These are phyloP conservation scores for Sebastes alutus DNA, from an alignment of 2,797 vertebrate species.

Conservation along the genomic window DNA sequence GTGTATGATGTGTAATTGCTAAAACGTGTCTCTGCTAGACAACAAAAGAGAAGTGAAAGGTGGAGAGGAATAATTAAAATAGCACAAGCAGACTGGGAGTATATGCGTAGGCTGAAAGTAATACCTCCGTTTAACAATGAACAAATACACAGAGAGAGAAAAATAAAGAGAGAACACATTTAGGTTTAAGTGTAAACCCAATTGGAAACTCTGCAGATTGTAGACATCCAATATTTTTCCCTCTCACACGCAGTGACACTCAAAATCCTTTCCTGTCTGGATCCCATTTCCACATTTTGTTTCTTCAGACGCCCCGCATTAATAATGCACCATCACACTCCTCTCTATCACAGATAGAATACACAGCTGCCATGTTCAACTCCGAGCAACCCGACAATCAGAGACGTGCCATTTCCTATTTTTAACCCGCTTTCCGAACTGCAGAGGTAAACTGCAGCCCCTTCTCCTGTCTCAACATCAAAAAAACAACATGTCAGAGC, in stretches of 20 bases:
- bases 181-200: neutral
- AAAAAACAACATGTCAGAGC: conserved; percentile 20
- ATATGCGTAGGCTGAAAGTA: neutral
- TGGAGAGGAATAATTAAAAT: conserved; percentile 19
- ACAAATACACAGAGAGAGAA: neutral
- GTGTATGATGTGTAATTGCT: conserved; percentile 28
- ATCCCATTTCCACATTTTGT: conserved; percentile 17
- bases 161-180: neutral
- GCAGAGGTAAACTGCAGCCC: conserved; percentile 15
- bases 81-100: neutral
- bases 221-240: neutral
- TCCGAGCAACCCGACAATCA: conserved; percentile 36
- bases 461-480: conserved; percentile 1
- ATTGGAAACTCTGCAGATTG: neutral
- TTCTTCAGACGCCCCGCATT: conserved; percentile 30
- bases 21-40: neutral
- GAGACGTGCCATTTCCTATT: conserved; percentile 11
- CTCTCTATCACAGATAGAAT: conserved; percentile 30
- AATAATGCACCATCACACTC: conserved; percentile 57
- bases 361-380: conserved; percentile 33
- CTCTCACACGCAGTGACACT: neutral
- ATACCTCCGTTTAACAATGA: neutral
- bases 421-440: conserved; percentile 25
- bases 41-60: conserved; percentile 12
- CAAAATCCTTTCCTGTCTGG: conserved; percentile 3